A percentile compares a stretch with the other conserved stretches of the same genome.
Conservation (phyloP, 2,797 vertebrate genomes). For the Sebastiscus albofasciatus region DNA sequence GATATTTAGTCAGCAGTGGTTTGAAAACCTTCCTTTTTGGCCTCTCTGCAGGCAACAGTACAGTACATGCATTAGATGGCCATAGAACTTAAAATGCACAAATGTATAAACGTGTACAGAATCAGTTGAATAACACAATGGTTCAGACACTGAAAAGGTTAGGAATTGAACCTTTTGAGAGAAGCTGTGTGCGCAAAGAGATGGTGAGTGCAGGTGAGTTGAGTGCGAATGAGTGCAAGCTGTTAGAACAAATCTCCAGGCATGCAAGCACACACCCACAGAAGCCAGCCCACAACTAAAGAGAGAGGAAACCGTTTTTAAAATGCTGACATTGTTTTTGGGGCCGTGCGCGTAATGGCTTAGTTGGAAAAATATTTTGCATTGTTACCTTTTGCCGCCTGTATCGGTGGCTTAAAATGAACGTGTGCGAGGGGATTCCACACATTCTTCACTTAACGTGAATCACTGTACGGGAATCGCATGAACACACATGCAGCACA, state of each 20-base stretch:
- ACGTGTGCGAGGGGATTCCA: constrained; percentile 51
- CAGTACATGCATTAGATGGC: not conserved
- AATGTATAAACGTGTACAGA: not conserved
- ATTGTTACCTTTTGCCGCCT: constrained; percentile 27
- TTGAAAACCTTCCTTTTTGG: not conserved
- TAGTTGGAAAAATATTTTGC: constrained; percentile 46
- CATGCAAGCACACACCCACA: constrained; percentile 51
- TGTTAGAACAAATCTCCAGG: constrained; percentile 37
- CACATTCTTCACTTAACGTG: constrained; percentile 43
- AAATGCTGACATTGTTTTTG: constrained; percentile 42
- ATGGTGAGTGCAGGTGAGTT: constrained; percentile 30
- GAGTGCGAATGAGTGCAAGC: constrained; percentile 7
- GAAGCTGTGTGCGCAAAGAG: not conserved
- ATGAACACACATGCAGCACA: constrained; percentile 39
- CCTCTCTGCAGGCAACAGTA: not conserved
- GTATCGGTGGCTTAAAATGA: constrained; percentile 18
- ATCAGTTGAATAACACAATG: not conserved
- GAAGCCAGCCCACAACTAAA: constrained; percentile 14
- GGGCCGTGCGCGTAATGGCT: constrained; percentile 45
- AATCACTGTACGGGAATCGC: constrained; percentile 48
- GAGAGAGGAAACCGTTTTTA: not conserved
- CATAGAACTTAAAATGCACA: not conserved
- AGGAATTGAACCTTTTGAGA: not conserved
- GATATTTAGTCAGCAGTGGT: not conserved
- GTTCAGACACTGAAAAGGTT: not conserved